phyloP scores from a whole-genome alignment of 1,140 invertebrate genomes.

The Euborellia annulipes region DNA sequence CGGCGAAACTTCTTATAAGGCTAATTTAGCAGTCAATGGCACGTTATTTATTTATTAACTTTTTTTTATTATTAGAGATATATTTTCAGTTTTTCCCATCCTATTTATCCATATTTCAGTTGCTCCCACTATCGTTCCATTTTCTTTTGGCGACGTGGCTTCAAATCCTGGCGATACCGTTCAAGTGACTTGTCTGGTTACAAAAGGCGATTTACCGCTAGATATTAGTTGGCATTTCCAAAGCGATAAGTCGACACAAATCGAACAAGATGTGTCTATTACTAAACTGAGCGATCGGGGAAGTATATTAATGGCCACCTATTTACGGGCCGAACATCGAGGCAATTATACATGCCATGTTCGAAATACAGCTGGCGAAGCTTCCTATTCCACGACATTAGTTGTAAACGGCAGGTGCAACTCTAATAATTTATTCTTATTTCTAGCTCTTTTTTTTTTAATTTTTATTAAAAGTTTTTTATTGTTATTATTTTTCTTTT shows the following conservation, averaged over 20 bases:
- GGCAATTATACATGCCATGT: constrained; percentile 60
- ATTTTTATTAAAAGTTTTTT: not conserved
- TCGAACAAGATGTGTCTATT: not conserved
- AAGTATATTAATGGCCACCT: constrained; percentile 53
- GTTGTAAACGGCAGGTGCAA: constrained; percentile 46
- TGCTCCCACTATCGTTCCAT: constrained; percentile 47
- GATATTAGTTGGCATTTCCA: constrained; percentile 22
- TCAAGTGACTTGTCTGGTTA: constrained; percentile 21
- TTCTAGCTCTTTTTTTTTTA: not conserved
- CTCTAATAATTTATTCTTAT: not conserved
- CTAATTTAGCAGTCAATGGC: too few species aligned
- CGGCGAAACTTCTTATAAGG: too few species aligned
- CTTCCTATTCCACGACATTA: constrained; percentile 44
- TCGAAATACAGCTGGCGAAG: constrained; percentile 46
- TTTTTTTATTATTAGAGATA: too few species aligned
- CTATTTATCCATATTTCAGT: constrained; percentile 26
- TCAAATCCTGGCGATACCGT: constrained; percentile 32
- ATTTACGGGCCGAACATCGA: constrained; percentile 42
- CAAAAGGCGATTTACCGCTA: constrained; percentile 26
- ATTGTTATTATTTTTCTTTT: constrained; percentile 10
- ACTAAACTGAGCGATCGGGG: constrained; percentile 28
- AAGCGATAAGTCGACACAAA: constrained; percentile 14
- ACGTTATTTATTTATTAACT: too few species aligned
- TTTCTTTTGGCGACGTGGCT: constrained; percentile 42
- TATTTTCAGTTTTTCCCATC: too few species aligned